These are phyloP conservation scores for Ommatoiulus sabulosus DNA, from an alignment of 2,888 invertebrate genomes.

Conservation along the genomic window DNA sequence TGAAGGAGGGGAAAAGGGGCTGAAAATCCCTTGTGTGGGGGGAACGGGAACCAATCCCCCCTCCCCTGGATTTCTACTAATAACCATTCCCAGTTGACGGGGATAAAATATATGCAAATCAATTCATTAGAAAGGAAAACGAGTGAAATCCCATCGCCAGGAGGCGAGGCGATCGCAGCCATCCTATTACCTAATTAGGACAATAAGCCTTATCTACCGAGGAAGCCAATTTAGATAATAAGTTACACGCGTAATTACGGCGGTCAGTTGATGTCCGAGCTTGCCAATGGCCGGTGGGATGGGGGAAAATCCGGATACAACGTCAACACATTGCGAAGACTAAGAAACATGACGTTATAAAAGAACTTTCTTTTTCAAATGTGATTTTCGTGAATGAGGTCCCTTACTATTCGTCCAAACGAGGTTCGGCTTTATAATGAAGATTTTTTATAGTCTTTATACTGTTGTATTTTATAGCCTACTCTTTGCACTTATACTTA, in stretches of 20 bases:
- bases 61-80: background rate
- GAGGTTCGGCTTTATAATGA: no score
- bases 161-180: background rate
- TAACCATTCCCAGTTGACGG: conserved; percentile 10
- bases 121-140: conserved; percentile 51
- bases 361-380: background rate
- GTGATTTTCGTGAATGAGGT: no score
- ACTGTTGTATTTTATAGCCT: no score
- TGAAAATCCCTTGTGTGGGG: background rate
- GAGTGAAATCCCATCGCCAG: conserved; percentile 32
- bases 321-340: background rate
- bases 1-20: background rate
- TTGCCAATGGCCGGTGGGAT: background rate
- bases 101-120: conserved; percentile 50
- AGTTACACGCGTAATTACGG: background rate
- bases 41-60: conserved; percentile 1
- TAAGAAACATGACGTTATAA: background rate
- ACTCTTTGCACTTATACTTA: no score
- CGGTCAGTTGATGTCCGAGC: conserved; percentile 16
- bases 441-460: no score
- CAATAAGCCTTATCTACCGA: conserved; percentile 48
- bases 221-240: conserved; percentile 45
- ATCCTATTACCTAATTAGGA: conserved; percentile 47
- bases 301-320: background rate
- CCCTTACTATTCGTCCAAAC: no score